Evolutionary conservation across 1,140 invertebrate species (phyloP), one percentile per base, ranked within the genome.

Genomic region (Eriosoma lanigerum): DNA sequence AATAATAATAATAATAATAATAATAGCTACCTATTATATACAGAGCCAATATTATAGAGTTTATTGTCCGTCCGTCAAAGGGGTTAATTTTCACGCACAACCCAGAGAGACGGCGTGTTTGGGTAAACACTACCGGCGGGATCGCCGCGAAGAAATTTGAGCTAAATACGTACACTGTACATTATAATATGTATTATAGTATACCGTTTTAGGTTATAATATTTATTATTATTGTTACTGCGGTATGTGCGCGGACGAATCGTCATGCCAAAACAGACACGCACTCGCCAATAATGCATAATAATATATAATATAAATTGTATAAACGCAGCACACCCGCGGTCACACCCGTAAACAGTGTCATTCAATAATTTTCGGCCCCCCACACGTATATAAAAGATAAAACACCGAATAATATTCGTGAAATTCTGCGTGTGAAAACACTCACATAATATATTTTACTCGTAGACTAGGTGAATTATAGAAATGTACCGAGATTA

Each of bases 31-130:
- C n/a, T 8, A 26, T 15, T 38, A 21, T 13, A 58, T 13, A 48
- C 10, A 54, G 21, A 62, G 38, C 56, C 38, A n/a, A 56, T 50
- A 24, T 26, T 19, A 13, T 24, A 5, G 13, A n/a, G 21, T 48
- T 9, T 60, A 44, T 76, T 58, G 72, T 78, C 13, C 56, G 32
- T 24, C 19, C 56, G 75, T 62, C 54, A 78, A 78, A 78, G 56
- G 75, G 75, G 75, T 78, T 78, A 78, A 78, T 78, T 78, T 78
- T 21, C 75, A 78, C 75, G 32, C 32, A 38, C 3, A 38, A 48
- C 38, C 73, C 54, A 52, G 17, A 32, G 32, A 32, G 32, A 68
- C 66, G 21, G 44, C 15, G 32, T 9, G 32, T 76, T 76, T 76
- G 32, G 54, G 54, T 76, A 76, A 76, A 76, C 73, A 76, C 52